Conservation (phyloP, 2,888 invertebrate species). For the Octonoba sinensis region DNA sequence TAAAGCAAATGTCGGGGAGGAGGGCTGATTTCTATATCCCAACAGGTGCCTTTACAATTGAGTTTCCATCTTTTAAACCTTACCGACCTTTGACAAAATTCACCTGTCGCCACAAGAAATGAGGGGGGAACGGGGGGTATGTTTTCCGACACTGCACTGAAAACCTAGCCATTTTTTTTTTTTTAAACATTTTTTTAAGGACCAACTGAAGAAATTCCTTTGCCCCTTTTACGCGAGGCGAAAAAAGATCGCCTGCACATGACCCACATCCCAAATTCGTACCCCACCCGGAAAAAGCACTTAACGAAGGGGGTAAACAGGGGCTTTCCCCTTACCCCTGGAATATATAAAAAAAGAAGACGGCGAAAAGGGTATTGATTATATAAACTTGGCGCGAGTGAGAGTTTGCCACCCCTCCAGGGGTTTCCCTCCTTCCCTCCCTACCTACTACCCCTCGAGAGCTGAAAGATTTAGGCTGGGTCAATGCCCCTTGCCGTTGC, state of each 20-base stretch:
- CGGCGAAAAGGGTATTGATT: conserved; percentile 13
- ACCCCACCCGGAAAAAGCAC: conserved; percentile 28
- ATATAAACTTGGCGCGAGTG: conserved; percentile 7
- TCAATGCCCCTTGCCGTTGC: conserved; percentile 13
- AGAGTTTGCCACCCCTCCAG: not conserved
- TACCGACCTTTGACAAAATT: too few species aligned
- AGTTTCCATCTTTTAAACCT: too few species aligned
- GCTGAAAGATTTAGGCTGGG: conserved; percentile 1
- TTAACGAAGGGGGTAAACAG: conserved; percentile 25
- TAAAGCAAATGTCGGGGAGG: too few species aligned
- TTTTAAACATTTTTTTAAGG: too few species aligned
- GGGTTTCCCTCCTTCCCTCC: conserved; percentile 10
- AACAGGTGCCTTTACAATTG: too few species aligned
- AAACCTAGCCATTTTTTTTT: too few species aligned
- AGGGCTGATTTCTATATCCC: too few species aligned
- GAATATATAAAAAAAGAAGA: too few species aligned
- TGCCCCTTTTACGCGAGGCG: conserved; percentile 6
- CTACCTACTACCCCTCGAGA: not conserved
- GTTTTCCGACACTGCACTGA: too few species aligned
- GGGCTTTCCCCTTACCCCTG: conserved; percentile 13
- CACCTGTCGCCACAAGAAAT: too few species aligned
- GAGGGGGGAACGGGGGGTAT: too few species aligned
- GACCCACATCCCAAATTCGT: not conserved
- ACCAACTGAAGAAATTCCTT: not conserved
- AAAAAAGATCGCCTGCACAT: not conserved